These are phyloP conservation scores for Bhutanitis thaidina DNA, from an alignment of 2,888 invertebrate species.

Conservation along the genomic window DNA sequence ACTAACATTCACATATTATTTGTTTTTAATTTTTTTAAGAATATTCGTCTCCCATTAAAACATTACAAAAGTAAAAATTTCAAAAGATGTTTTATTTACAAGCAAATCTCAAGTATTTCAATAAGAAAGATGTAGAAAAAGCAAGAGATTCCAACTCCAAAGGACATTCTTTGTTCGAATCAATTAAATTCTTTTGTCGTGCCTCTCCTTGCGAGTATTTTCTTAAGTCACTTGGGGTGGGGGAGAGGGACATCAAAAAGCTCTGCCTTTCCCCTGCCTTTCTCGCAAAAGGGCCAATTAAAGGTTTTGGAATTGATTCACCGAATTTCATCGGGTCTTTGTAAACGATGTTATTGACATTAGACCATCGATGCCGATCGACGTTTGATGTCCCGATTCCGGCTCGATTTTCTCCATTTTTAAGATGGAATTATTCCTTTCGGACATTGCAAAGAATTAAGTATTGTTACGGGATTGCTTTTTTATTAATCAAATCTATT, in stretches of 20 bases:
- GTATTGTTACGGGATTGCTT: conserved; percentile 5
- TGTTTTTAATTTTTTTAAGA: too few species aligned
- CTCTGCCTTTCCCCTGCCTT: conserved; percentile 41
- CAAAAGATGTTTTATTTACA: conserved; percentile 21
- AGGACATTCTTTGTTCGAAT: conserved; percentile 54
- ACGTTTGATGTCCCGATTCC: conserved; percentile 47
- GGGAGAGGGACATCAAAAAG: conserved; percentile 52
- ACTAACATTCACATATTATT: too few species aligned
- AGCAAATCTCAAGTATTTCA: conserved; percentile 21
- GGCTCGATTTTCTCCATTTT: conserved; percentile 19
- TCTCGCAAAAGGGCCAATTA: conserved; percentile 62
- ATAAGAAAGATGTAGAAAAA: conserved; percentile 22
- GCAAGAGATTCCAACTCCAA: conserved; percentile 29
- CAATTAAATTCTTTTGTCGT: conserved; percentile 70
- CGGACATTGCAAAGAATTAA: conserved; percentile 13
- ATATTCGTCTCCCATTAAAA: neutral
- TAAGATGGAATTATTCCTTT: conserved; percentile 24
- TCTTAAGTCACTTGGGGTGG: conserved; percentile 40
- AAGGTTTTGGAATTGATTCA: conserved; percentile 71
- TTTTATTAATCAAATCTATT: neutral
- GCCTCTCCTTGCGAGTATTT: conserved; percentile 58
- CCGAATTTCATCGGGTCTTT: conserved; percentile 48
- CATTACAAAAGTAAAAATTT: neutral
- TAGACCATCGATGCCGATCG: conserved; percentile 40
- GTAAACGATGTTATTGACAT: conserved; percentile 62